Percentiles rank a stretch among this genome's conserved stretches.
phyloP scores from a whole-genome alignment of 2,888 invertebrate species.

The Thecophora atra region DNA sequence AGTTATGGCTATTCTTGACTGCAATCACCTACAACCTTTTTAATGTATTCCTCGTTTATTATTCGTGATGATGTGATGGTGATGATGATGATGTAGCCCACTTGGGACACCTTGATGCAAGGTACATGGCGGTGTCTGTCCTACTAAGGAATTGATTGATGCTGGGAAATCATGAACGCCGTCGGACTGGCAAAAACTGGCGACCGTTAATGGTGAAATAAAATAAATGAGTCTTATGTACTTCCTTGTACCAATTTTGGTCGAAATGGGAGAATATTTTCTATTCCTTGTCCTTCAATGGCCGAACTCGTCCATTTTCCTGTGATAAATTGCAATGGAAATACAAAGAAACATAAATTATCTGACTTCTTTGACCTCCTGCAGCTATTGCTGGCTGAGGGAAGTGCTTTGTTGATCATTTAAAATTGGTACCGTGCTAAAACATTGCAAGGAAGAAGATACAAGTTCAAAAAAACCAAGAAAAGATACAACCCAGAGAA shows the following conservation, averaged over 20 bases:
- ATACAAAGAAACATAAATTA: constrained; percentile 30
- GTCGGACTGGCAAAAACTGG: not conserved
- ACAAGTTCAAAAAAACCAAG: not conserved
- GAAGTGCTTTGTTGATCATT: constrained; percentile 20
- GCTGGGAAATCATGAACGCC: not conserved
- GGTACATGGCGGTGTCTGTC: not conserved
- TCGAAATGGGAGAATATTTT: not conserved
- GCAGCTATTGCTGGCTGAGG: not conserved
- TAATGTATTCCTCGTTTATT: too few species aligned
- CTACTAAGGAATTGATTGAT: constrained; percentile 29
- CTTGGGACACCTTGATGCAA: not conserved
- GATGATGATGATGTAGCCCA: not conserved
- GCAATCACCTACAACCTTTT: too few species aligned
- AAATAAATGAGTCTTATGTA: not conserved
- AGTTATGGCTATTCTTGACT: too few species aligned
- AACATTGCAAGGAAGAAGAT: not conserved
- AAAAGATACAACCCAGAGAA: not conserved
- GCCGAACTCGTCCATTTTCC: not conserved
- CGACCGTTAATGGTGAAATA: constrained; percentile 2
- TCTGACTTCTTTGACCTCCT: not conserved
- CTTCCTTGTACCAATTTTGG: not conserved
- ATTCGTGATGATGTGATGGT: too few species aligned
- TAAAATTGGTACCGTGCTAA: constrained; percentile 24
- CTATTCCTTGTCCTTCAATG: not conserved
- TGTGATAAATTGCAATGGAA: constrained; percentile 31